Evolutionary conservation across 2,888 invertebrate genomes (phyloP), one percentile per base, ranked within the genome.

Genomic region (Drosophila kuntzei): DNA sequence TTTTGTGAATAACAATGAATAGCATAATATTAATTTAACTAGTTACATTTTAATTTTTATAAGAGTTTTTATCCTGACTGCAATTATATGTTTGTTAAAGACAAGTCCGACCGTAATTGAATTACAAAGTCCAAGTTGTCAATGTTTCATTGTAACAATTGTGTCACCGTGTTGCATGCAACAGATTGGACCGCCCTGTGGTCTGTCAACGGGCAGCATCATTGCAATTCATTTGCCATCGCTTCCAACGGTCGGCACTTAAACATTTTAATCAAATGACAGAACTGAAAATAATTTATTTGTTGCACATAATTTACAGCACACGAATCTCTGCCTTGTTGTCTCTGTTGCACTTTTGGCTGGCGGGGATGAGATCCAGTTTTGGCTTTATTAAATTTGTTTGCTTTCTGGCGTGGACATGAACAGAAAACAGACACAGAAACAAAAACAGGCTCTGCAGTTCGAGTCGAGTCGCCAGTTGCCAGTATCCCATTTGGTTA

Each of bases 211-310:
- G 18, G 4, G 41, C 58, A 34, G 29, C 60, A 49, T 59, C 50
- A 18, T 25, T 67, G 71, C 76, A 79, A 87, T 87, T 71, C 63
- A 72, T 81, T 85, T 83, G 6, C 53, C 68, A 44, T 57, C 16
- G 44, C 18, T 43, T 11, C 11, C 29, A 43, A 22, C 29, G 29
- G 6, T 16, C 32, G 58, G 36, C 65, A 55, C 64, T 64, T 63
- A 53, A 69, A 87, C 76, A 86, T 78, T 83, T 86, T 86, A 88
- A 86, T 88, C 89, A 88, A 88, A 86, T 86, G 87, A 82, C 80
- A 80, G 71, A 71, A 41, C 67, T 60, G 69, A 75, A 80, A 71
- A 73, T 86, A 88, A 84, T 83, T 88, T 86, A 88, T 84, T 88
- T 78, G 76, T 55, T 73, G 69, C 76, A 71, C 71, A 78, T 72